A percentile compares a stretch with the other conserved stretches of the same genome.
Evolutionary conservation across 2,797 vertebrate species (phyloP).

Genomic region (Limnodromus scolopaceus): DNA sequence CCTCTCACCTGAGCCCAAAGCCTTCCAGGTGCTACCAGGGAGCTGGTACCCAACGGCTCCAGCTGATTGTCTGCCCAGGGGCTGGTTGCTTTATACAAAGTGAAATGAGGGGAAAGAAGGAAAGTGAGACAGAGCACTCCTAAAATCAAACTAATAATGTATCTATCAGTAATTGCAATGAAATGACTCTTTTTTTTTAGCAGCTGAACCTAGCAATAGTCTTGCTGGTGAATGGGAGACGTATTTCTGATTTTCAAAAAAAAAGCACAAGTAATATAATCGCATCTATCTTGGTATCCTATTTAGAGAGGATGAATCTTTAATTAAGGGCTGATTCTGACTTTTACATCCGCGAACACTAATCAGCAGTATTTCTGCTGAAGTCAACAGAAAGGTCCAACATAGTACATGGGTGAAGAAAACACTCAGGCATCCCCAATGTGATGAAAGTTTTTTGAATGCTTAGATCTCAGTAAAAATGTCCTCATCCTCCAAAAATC

Average conservation of each 20-base stretch:
- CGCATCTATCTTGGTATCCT: not conserved
- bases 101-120: not conserved
- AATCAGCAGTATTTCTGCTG: not conserved
- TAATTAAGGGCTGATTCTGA: not conserved
- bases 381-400: not conserved
- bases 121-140: not conserved
- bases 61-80: not conserved
- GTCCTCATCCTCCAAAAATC: not conserved
- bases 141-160: not conserved
- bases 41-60: not conserved
- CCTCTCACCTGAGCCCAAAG: not conserved
- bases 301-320: not conserved
- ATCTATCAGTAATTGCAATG: not conserved
- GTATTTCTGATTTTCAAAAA: not conserved
- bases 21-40: accelerated
- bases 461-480: not conserved
- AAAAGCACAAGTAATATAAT: not conserved
- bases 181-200: not conserved
- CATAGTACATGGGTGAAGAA: not conserved
- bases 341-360: not conserved
- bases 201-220: not conserved
- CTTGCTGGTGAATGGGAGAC: not conserved
- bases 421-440: not conserved
- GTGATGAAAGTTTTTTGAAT: not conserved
- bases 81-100: not conserved